Conservation (phyloP, 2,888 invertebrate species). For the Caenorhabditis becei region DNA sequence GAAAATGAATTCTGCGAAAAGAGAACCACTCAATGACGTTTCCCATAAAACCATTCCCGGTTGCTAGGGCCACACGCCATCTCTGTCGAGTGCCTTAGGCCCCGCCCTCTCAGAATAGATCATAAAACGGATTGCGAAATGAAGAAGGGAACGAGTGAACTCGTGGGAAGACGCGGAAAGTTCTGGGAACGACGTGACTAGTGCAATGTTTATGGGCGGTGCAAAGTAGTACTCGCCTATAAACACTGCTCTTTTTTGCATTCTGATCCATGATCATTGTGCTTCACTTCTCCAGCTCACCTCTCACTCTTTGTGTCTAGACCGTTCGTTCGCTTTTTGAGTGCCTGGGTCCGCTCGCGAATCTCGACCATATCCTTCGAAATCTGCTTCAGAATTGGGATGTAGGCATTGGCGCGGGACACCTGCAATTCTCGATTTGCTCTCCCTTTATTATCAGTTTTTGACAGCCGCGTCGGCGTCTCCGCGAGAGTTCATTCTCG, state of each 20-base stretch:
- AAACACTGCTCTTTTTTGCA: not conserved
- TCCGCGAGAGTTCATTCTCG: constrained; percentile 22
- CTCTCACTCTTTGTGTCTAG: not conserved
- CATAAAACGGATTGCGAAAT: not conserved
- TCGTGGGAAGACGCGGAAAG: too few species aligned
- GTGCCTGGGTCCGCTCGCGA: constrained; percentile 48
- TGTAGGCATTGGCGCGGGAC: constrained; percentile 46
- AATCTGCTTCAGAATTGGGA: constrained; percentile 54
- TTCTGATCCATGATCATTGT: constrained; percentile 1
- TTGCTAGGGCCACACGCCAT: not conserved
- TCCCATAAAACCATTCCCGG: not conserved
- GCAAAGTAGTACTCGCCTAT: not conserved
- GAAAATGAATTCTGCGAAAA: not conserved
- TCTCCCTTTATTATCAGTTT: constrained; percentile 34
- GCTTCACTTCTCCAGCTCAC: constrained; percentile 1
- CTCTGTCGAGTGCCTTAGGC: not conserved
- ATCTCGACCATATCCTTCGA: constrained; percentile 62
- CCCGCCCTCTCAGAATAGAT: not conserved
- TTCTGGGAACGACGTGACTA: constrained; percentile 4
- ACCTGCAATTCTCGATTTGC: constrained; percentile 35
- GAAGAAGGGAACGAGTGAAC: not conserved
- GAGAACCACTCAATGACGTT: not conserved
- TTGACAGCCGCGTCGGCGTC: constrained; percentile 26
- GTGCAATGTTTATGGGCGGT: not conserved
- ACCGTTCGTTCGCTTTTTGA: constrained; percentile 27